Evolutionary conservation across 2,113 vertebrate genomes (phyloP), one percentile per base, ranked within the genome.

Genomic region (Nicator chloris): DNA sequence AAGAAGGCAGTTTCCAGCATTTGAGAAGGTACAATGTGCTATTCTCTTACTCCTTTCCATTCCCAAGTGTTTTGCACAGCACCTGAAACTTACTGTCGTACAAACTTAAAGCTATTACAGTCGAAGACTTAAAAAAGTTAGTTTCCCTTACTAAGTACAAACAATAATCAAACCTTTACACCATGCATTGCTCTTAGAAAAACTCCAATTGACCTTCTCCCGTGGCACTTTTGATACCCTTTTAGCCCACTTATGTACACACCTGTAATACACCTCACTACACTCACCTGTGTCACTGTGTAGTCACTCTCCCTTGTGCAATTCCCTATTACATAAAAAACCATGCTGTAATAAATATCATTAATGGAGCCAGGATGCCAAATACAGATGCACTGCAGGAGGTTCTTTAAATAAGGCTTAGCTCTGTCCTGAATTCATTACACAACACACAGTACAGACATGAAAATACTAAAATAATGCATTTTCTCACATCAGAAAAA

Each of bases 211-310:
- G 57, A 35, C 26, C 51, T 75, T 44, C 51, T 51, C 69, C 42
- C 40, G 15, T 30, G 13, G 49, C 24, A 49, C 13, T 82, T 76
- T 1, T 51, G 40, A 44, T 50, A 76, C 11, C 8, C 9, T 88
- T 76, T 53, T 24, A 77, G 50, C 40, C 44, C 88, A 72, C 61
- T 69, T 69, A 68, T 7, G 20, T 6, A 56, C 21, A 56, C 30
- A 64, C 8, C 44, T 60, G 65, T 37, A 60, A 75, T 14, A 51
- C 4, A 20, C 6, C 64, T 42, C 44, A 15, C n/a, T 64, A 3
- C 6, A 27, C 37, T 33, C 54, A 53, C 5, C 0, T 4, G 15
- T 22, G 33, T 10, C 30, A 37, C 63, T 64, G 9, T 14, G 8
- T 4, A 73, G n/a, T 57, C 53, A 76, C 17, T 78, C 37, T 37